These are phyloP conservation scores for Drosophila arawakana DNA, from an alignment of 1,140 invertebrate genomes.

Conservation along the genomic window DNA sequence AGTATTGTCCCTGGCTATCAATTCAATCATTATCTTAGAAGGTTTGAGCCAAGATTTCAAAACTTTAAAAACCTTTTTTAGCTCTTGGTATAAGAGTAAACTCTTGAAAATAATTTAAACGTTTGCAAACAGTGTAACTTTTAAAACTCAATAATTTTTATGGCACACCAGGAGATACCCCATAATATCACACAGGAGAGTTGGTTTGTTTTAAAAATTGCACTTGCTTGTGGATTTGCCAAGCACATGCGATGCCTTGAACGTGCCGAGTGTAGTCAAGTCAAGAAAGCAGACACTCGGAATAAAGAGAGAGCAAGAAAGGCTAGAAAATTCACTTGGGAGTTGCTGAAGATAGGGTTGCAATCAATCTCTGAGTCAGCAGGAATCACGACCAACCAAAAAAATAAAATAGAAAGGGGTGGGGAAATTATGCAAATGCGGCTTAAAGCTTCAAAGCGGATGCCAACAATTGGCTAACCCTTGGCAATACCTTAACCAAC, in stretches of 20 bases:
- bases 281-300: neutral
- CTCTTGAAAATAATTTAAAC: too few relatives aligned
- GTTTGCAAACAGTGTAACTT: too few relatives aligned
- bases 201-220: neutral
- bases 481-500: neutral
- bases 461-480: conserved; percentile 5
- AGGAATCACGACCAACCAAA: conserved; percentile 23
- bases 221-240: neutral
- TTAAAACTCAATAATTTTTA: neutral
- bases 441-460: conserved; percentile 26
- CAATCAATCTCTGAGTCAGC: conserved; percentile 45
- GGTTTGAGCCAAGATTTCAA: too few relatives aligned
- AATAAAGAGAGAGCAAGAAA: neutral
- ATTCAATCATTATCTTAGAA: too few relatives aligned
- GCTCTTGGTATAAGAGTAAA: too few relatives aligned
- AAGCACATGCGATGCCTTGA: neutral
- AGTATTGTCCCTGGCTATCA: too few relatives aligned
- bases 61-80: too few relatives aligned
- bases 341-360: conserved; percentile 22
- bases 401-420: conserved; percentile 7
- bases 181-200: neutral
- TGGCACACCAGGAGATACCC: neutral
- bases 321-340: conserved; percentile 21
- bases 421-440: conserved; percentile 47
- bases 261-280: neutral